Evolutionary conservation across 37 sponge, comb jelly and placozoan species (phyloP), one percentile per base, ranked within the genome.

Genomic region (Crambe crambe): DNA sequence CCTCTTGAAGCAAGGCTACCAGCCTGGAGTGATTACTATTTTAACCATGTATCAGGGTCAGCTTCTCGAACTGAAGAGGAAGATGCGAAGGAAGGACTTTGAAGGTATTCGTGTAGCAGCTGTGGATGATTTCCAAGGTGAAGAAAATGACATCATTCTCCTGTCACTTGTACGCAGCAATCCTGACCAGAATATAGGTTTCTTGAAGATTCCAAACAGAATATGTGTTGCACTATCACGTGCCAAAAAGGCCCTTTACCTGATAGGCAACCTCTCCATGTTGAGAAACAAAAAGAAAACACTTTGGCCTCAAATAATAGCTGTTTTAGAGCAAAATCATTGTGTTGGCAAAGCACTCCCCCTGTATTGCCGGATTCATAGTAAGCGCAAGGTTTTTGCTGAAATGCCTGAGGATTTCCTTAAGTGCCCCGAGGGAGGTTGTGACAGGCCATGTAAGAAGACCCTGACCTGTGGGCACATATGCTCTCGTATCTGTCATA

Each of bases 51-150:
- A 97, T 80, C 74, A 73, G 42, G 98, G 98, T 38, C 98, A 95
- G 79, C 56, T 92, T 1, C 67, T 91, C 9, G 83, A 95, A 41
- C 6, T 95, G 42, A 85, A 75, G 42, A 78, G 68, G 34, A 82
- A 23, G 35, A 85, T 92, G 81, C 58, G 47, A 26, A 65, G 57
- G 36, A 42, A 17, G n/a, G 74, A 76, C 27, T 83, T 89, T 56
- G 72, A 78, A 37, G 96, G 87, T 42, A 87, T 97, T 23, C 63
- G 92, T 18, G 90, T 89, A 1, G 77, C 91, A 76, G 89, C 91
- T 62, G 93, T 97, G 39, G 98, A 97, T 83, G 91, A 93, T n/a
- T 97, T 88, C 47, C 97, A 97, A 68, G 97, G 97, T 15, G 97
- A 97, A 58, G 97, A 97, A 63, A 97, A 97, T 60, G 80, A 86